phyloP scores from a whole-genome alignment of 2,888 invertebrate species.

The Embidobia sp. region DNA sequence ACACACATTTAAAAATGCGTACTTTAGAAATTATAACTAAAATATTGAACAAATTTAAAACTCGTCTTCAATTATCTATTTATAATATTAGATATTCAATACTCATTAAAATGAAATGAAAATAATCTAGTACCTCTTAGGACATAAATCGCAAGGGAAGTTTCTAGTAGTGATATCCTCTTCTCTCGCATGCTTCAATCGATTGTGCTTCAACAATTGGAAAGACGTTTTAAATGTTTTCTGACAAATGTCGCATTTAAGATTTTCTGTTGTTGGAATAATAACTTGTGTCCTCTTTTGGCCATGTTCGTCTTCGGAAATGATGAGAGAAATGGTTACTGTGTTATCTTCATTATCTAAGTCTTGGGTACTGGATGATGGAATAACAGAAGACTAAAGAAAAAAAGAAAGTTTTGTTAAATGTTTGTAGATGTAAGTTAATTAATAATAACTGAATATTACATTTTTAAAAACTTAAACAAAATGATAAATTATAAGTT shows the following conservation, averaged over 20 bases:
- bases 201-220: slow-evolving; percentile 79
- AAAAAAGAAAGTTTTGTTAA: slow-evolving; percentile 3
- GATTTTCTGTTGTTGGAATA: slow-evolving; percentile 79
- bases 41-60: too few species aligned
- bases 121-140: slow-evolving; percentile 75
- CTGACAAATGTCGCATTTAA: slow-evolving; percentile 82
- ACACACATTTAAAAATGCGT: too few species aligned
- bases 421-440: too few species aligned
- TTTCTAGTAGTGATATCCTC: slow-evolving; percentile 80
- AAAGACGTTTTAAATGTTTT: slow-evolving; percentile 82
- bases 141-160: slow-evolving; percentile 80
- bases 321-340: slow-evolving; percentile 80
- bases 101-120: too few species aligned
- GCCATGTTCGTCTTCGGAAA: slow-evolving; percentile 81
- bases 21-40: too few species aligned
- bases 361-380: slow-evolving; percentile 69
- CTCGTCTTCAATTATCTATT: too few species aligned
- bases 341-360: slow-evolving; percentile 79
- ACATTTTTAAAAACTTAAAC: too few species aligned
- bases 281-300: slow-evolving; percentile 81
- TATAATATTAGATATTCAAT: too few species aligned
- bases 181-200: slow-evolving; percentile 79
- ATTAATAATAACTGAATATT: too few species aligned
- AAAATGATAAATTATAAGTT: too few species aligned
- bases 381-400: slow-evolving; percentile 66